A percentile compares a stretch with the other conserved stretches of the same genome.
phyloP scores from a whole-genome alignment of 2,113 vertebrate species.

The Spermophilus dauricus region DNA sequence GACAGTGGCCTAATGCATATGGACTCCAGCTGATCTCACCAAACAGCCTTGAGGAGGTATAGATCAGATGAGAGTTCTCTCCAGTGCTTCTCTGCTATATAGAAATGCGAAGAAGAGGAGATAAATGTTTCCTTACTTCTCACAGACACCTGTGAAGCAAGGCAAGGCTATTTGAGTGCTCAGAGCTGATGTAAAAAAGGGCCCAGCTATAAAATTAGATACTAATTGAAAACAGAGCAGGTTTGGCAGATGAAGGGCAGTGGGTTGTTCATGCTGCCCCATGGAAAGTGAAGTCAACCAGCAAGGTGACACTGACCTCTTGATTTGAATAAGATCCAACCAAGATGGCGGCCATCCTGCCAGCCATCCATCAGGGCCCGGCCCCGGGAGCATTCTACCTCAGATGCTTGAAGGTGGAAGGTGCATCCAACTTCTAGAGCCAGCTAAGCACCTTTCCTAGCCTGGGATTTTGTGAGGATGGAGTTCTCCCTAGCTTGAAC shows the following conservation, averaged over 20 bases:
- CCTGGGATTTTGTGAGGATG: neutral
- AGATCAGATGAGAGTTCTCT: neutral
- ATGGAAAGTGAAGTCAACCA: neutral
- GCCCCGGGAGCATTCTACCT: neutral
- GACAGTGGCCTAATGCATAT: neutral
- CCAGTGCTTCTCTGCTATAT: neutral
- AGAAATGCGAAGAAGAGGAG: neutral
- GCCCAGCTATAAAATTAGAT: neutral
- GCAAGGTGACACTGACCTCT: neutral
- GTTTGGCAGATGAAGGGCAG: neutral
- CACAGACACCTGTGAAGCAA: neutral
- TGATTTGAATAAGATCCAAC: neutral
- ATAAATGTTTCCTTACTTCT: neutral
- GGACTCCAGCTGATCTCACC: neutral
- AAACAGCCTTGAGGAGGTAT: neutral
- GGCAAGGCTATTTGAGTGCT: too few species aligned
- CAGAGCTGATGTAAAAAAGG: neutral
- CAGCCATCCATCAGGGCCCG: too few species aligned
- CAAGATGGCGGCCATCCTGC: neutral
- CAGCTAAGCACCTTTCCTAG: neutral
- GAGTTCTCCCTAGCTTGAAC: neutral
- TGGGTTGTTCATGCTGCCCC: neutral
- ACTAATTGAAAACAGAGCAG: neutral
- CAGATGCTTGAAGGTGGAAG: neutral
- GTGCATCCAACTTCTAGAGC: neutral